Base-by-base conservation (phyloP, 2,888 invertebrate species). In the Cynaeus angustus region DNA sequence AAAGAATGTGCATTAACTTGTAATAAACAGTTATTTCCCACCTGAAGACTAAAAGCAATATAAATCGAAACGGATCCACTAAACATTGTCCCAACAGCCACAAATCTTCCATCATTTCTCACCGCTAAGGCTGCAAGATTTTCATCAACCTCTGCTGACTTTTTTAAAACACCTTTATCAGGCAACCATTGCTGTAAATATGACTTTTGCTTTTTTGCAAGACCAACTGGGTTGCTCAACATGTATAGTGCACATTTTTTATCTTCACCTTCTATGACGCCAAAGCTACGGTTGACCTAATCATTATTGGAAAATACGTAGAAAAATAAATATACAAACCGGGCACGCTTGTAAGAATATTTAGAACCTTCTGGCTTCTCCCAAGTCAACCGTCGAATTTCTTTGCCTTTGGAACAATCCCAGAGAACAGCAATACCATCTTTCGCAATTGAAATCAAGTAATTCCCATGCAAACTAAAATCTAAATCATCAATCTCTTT, bases 401-500 rank as follows among this genome's bases (percentile, higher is more conserved):
- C 91, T 68, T 89, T 89, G 8, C 92, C 91, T 43, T 87, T 88
- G 48, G 84, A 86, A 6, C 90, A 87, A 79, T 91, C 88, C 98
- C 98, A 98, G 14, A 97, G 86, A 76, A 91, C 87, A 4, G 93
- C 94, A 75, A 91, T 88, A 2, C 94, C 94, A 86, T 97, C 97
- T 86, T 96, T 95, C 0, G 94, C 94, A 74, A 97, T 92, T 77
- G 94, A 95, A 58, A 93, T 92, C 59, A 97, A 85, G 82, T 90
- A 87, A 59, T 89, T 90, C 71, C 93, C 92, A 80, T 91, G 91
- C 1, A 93, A 92, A 85, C 94, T 95, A 82, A 98, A 94, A 86
- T 97, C 97, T 61, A 98, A 84, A 84, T 98, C 98, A 81, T 98
- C 98, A 73, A 98, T 94, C 89, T 98, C 98, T 85, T 95, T 95